These are phyloP conservation scores for Hydrotaea diabolus DNA, from an alignment of 2,888 invertebrate species.

Conservation along the genomic window DNA sequence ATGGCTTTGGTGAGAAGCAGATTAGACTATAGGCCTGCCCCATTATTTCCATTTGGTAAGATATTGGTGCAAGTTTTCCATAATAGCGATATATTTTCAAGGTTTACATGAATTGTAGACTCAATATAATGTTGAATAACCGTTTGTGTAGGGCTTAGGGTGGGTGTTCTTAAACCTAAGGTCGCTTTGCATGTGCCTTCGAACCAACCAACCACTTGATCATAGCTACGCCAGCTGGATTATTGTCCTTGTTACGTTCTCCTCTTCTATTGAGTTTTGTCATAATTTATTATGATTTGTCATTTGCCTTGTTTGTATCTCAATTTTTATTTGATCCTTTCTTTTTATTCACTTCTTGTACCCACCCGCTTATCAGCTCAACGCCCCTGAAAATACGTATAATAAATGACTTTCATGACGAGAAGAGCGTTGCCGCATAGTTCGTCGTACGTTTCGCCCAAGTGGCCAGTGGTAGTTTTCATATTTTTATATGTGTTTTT, in stretches of 20 bases:
- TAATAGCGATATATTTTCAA: no score
- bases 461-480: background rate
- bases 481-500: background rate
- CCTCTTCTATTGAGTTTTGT: background rate
- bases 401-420: conserved; percentile 23
- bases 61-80: no score
- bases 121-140: no score
- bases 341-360: background rate
- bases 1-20: no score
- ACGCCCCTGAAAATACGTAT: background rate
- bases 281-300: conserved; percentile 36
- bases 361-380: background rate
- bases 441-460: background rate
- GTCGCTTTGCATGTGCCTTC: no score
- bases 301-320: conserved; percentile 32
- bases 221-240: background rate
- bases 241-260: background rate
- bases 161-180: no score
- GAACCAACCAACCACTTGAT: background rate
- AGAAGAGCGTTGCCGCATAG: background rate
- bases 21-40: no score
- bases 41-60: no score
- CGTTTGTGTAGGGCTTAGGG: no score
- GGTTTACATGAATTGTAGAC: no score
- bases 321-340: conserved; percentile 10